Conservation (phyloP, 2,113 vertebrate species). For the Oreochromis spilurus region DNA sequence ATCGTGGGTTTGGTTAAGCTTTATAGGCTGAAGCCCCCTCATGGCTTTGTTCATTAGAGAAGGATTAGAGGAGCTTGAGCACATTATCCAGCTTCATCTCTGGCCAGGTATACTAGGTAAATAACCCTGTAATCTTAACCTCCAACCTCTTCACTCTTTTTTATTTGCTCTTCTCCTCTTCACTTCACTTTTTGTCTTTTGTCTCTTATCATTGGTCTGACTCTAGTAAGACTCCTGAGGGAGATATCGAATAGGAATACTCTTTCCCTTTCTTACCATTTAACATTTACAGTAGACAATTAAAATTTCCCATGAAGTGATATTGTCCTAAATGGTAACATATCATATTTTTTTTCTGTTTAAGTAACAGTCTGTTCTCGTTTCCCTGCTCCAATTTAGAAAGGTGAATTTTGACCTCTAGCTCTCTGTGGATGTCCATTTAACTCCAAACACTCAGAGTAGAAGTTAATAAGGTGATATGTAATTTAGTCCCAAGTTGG, state of each 20-base stretch:
- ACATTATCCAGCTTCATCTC: conserved; percentile 46
- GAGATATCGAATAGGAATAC: neutral
- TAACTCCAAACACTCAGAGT: conserved; percentile 11
- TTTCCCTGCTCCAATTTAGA: neutral
- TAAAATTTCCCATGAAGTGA: neutral
- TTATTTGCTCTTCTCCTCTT: neutral
- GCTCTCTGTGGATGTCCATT: neutral
- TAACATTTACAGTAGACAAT: neutral
- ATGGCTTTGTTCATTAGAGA: conserved; percentile 60
- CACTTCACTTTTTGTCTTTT: neutral
- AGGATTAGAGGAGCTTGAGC: conserved; percentile 59
- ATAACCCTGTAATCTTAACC: conserved; percentile 34
- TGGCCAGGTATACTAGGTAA: conserved; percentile 41
- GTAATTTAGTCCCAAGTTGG: conserved; percentile 46
- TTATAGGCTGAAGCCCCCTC: conserved; percentile 36
- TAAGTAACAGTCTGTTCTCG: neutral
- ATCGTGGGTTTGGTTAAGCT: conserved; percentile 32
- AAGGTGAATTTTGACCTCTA: neutral
- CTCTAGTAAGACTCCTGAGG: neutral
- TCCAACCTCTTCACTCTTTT: neutral
- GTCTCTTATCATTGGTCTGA: neutral
- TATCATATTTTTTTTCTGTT: neutral
- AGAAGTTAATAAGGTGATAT: conserved; percentile 39
- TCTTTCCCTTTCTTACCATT: neutral
- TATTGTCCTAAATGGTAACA: neutral